Base-by-base conservation (phyloP, 1,140 invertebrate species). In the Tetramorium alpestre region DNA sequence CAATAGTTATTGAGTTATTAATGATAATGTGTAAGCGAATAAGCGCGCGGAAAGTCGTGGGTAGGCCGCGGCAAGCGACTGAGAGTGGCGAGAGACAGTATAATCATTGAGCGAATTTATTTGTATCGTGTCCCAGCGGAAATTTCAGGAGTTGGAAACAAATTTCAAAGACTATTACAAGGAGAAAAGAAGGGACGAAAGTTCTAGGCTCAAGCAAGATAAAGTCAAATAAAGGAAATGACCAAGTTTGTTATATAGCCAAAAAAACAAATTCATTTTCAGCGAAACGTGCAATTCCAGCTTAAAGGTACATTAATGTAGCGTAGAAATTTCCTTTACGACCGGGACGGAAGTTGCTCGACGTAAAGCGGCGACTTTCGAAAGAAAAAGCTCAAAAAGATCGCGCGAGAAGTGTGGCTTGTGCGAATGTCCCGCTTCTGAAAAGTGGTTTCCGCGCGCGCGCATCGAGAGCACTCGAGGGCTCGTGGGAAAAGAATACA, bases 401-500 rank as follows among this genome's bases (percentile, higher is more conserved):
- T 80, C 85, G 49, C 64, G 38, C 87, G 78, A 70, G 67, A 87
- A 88, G 77, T 73, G 76, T 51, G 85, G 88, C 85, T 90, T 73
- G 62, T 16, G 80, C 54, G 25, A 33, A 33, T 33, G 28, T 70
- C 22, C 22, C 75, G 47, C n/a, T 49, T 28, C 62, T 88, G 67
- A 64, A 85, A 88, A 88, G 88, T 81, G 22, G 22, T 22, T 22
- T 22, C 22, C 77, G 69, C 58, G 28, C 73, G 54, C 80, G 88
- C 82, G 65, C 58, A 90, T 90, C 75, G 88, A 44, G 75, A 90
- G 13, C 25, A 41, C 78, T 90, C 80, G 58, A 85, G 67, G 18
- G 28, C 49, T 51, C 70, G 78, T 65, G 85, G 56, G 28, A 88
- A 90, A 89, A 90, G 86, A 85, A 81, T 60, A 81, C 65, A 85